Evolutionary conservation across 2,888 invertebrate species (phyloP).

Genomic region (Neoscelio sp.): DNA sequence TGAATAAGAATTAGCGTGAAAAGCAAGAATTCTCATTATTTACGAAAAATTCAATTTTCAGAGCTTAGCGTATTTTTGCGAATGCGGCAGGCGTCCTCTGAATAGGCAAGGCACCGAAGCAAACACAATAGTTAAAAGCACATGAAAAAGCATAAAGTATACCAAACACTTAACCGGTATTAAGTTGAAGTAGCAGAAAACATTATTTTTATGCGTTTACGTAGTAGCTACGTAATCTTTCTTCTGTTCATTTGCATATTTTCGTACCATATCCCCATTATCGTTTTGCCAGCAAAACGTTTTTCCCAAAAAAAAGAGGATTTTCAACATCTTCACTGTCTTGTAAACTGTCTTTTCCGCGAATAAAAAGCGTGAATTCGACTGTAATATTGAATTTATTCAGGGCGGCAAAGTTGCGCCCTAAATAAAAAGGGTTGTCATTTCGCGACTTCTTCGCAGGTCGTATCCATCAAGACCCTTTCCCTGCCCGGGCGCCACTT

Average conservation of each 20-base stretch:
- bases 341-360: slow-evolving; percentile 45
- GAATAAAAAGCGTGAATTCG: slow-evolving; percentile 40
- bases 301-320: not conserved
- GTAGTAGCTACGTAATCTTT: too few species aligned
- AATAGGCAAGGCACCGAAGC: not conserved
- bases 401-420: slow-evolving; percentile 78
- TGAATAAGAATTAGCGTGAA: slow-evolving; percentile 24
- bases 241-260: slow-evolving; percentile 4
- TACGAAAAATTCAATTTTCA: slow-evolving; percentile 11
- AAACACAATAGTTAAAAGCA: slow-evolving; percentile 9
- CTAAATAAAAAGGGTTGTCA: slow-evolving; percentile 83
- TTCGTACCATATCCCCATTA: too few species aligned
- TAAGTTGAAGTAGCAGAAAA: slow-evolving; percentile 32
- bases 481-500: slow-evolving; percentile 64
- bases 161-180: slow-evolving; percentile 32
- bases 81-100: not conserved
- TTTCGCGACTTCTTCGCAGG: slow-evolving; percentile 65
- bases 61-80: slow-evolving; percentile 8
- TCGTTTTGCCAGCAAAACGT: slow-evolving; percentile 12
- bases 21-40: slow-evolving; percentile 17
- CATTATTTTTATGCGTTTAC: slow-evolving; percentile 3
- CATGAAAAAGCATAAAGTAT: slow-evolving; percentile 20
- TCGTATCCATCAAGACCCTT: too few species aligned
- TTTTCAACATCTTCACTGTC: too few species aligned
- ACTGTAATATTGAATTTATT: slow-evolving; percentile 81